Base-by-base conservation (phyloP, 53 echinoderm and acorn worm species). In the Apostichopus leukothele region DNA sequence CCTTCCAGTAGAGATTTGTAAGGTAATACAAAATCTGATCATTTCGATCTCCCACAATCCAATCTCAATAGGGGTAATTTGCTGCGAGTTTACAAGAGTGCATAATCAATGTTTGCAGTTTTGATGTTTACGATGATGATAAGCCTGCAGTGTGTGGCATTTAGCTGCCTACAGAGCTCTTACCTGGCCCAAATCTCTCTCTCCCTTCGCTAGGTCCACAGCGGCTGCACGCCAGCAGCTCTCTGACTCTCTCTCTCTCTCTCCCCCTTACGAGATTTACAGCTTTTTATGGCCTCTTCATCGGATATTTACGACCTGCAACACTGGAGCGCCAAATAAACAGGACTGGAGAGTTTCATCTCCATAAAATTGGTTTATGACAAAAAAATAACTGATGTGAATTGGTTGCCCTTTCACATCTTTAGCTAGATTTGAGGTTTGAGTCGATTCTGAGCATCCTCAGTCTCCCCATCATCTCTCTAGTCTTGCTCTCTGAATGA, bases 361-460 rank as follows among this genome's bases (percentile, higher is more conserved):
- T 87, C 75, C 88, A 87, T 87, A 87, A 87, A 87, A 87, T 74
- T 74, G 88, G 88, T 87, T 87, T 87, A 87, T 87, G 88, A 75
- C 88, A 75, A 75, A 85, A 74, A 87, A 87, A 87, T 87, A 87
- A 75, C 75, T 74, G 75, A 75, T 55, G 88, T 75, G 88, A 87
- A 75, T 87, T 74, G 88, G 74, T 75, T 87, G 88, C 74, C 88
- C 88, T 87, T 87, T 87, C 88, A 87, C 88, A 75, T 87, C 74
- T 87, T 71, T 71, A 18, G 71, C 71, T 71, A 71, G 71, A 71
- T 71, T 71, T 71, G 39, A 39, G 39, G 39, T 39, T 71, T n/a
- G n/a, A n/a, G 71, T 13, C 5, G 71, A 71, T 14, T 11, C 13
- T 71, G 71, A 71, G 71, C 14, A 5, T 71, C 18, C 6, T 71